Percentiles rank a stretch among this genome's conserved stretches.
Conservation (phyloP, 2,888 invertebrate species). For the Nemoura dubitans region DNA sequence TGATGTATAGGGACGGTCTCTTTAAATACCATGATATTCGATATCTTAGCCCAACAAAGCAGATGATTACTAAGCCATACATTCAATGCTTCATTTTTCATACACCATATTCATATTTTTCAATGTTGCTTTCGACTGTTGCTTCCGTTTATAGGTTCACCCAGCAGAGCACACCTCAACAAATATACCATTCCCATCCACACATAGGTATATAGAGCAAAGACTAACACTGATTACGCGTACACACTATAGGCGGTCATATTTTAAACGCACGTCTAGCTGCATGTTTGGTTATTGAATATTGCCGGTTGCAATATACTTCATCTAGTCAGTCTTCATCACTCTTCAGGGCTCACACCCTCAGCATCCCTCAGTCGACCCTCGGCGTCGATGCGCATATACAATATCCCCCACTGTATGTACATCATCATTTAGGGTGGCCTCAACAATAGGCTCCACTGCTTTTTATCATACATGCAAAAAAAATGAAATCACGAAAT, state of each 20-base stretch:
- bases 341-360: constrained; percentile 17
- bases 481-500: constrained; percentile 38
- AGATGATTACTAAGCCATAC: no score
- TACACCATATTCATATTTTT: no score
- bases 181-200: no score
- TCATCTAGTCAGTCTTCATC: not conserved
- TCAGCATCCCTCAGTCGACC: not conserved
- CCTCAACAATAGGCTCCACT: constrained; percentile 30
- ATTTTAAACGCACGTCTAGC: not conserved
- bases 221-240: not conserved
- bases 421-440: constrained; percentile 37
- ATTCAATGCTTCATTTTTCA: no score
- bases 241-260: not conserved
- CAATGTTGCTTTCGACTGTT: no score
- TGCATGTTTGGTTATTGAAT: constrained; percentile 13
- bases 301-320: constrained; percentile 1
- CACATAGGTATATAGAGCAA: no score
- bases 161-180: no score
- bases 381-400: not conserved
- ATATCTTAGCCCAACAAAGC: no score
- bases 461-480: constrained; percentile 25
- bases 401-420: constrained; percentile 25
- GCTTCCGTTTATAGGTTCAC: no score
- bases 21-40: no score
- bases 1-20: no score